phyloP scores from a whole-genome alignment of 92 coral and sea anemone species.

The Epizoanthus scotinus region DNA sequence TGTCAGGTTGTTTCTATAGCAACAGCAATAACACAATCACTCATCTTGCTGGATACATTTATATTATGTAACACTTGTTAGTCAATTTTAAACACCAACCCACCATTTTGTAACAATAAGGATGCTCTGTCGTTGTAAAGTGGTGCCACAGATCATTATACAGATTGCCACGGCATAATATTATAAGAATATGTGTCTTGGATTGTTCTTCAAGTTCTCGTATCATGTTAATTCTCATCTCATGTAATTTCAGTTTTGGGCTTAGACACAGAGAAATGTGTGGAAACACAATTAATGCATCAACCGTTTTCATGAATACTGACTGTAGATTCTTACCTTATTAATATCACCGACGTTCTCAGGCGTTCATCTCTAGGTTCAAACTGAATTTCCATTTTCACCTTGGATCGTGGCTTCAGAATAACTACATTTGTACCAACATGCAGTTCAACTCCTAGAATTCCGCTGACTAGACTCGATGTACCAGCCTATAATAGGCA shows the following conservation, averaged over 20 bases:
- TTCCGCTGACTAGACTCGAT: slow-evolving; percentile 50
- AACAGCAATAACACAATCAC: background rate
- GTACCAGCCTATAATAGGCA: slow-evolving; percentile 44
- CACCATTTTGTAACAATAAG: background rate
- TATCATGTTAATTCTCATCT: no score
- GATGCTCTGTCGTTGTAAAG: no score
- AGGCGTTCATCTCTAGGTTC: slow-evolving; percentile 84
- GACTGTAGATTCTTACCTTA: slow-evolving; percentile 49
- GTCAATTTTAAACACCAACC: background rate
- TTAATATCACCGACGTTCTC: slow-evolving; percentile 77
- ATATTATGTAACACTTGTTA: background rate
- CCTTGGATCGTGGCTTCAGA: slow-evolving; percentile 82
- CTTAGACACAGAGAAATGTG: no score
- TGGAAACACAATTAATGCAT: no score
- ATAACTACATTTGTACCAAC: slow-evolving; percentile 68
- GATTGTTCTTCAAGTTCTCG: no score
- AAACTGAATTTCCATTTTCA: slow-evolving; percentile 80
- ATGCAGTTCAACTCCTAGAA: slow-evolving; percentile 66
- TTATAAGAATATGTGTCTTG: no score
- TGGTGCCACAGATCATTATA: no score
- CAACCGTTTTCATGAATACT: no score
- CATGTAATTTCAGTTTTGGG: no score
- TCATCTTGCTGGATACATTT: background rate
- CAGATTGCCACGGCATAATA: no score
- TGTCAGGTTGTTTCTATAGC: slow-evolving; percentile 84